Conservation (phyloP, 2,113 vertebrate species). For the Hippolais icterina region DNA sequence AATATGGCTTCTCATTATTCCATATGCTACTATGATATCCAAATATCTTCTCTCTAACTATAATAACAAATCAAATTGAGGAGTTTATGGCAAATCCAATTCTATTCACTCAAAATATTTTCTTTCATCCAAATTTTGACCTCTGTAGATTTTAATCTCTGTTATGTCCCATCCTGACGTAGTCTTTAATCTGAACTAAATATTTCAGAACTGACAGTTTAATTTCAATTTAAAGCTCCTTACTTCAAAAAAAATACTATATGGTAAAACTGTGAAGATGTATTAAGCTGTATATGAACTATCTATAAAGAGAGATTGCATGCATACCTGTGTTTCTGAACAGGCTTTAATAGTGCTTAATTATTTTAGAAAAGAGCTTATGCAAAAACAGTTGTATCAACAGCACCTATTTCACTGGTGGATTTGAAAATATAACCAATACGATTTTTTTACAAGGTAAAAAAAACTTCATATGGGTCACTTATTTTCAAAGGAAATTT, state of each 20-base stretch:
- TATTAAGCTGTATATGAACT: background rate
- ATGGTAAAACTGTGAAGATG: background rate
- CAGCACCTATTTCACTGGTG: background rate
- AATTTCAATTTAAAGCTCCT: background rate
- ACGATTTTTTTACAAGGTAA: background rate
- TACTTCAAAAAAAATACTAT: background rate
- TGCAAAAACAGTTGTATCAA: background rate
- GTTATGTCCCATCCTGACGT: background rate
- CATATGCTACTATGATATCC: background rate
- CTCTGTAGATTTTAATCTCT: background rate
- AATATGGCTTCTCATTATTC: constrained; percentile 23
- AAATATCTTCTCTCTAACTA: background rate
- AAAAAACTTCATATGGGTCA: background rate
- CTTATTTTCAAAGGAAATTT: background rate
- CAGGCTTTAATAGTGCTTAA: background rate
- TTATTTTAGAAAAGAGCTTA: background rate
- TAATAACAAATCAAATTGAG: background rate
- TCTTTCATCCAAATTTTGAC: background rate
- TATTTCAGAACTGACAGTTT: background rate
- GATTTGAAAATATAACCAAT: background rate
- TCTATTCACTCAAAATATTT: background rate
- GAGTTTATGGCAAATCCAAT: background rate
- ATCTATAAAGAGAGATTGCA: background rate
- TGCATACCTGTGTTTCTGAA: background rate
- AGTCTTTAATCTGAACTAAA: background rate